Base-by-base conservation (phyloP, 35 echinoderm and acorn worm species). In the Eucidaris tribuloides region DNA sequence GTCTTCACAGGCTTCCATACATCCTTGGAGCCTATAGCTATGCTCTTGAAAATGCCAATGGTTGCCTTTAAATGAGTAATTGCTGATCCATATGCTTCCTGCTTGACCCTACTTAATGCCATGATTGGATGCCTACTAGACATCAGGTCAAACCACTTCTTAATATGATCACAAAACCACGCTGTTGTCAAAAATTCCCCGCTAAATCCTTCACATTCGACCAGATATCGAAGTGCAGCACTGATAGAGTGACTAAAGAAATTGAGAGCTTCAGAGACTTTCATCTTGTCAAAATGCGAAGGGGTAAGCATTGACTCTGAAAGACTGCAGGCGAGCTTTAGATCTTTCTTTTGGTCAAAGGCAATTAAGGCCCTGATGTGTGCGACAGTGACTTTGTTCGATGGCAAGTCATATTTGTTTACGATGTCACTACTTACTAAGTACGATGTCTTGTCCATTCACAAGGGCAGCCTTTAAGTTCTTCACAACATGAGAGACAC, bases 101-200 rank as follows among this genome's bases (percentile, higher is more conserved):
- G 31, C 42, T 45, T 78, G 2, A 87, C 18, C 42, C 48, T 88
- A 44, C 85, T 88, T 24, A 88, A 50, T 19, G 77, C 44, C 68
- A 84, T 90, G 19, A 83, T 79, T 14, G 79, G 87, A 78, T 90
- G 80, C 9, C 80, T 35, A 23, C 80, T 90, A 19, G 80, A 84
- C 65, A 90, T 83, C 24, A 84, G 60, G 42, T 84, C 55, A 46
- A 90, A 90, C 48, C 66, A 90, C 22, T 46, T 40, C 7, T 83
- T 83, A 9, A 65, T 36, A 3, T 46, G 50, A 11, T 90, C 71
- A 0, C 64, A 30, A 79, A 83, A 64, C 65, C 82, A 79, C 20
- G 39, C 25, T 11, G 49, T 62, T 41, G 50, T 62, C 15, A 82
- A 20, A 28, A 52, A 52, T 7, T 11, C 36, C 18, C 2, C 2